A percentile compares a stretch with the other conserved stretches of the same genome.
Conservation (phyloP, 2,888 invertebrate genomes). For the Ochropleura plecta region DNA sequence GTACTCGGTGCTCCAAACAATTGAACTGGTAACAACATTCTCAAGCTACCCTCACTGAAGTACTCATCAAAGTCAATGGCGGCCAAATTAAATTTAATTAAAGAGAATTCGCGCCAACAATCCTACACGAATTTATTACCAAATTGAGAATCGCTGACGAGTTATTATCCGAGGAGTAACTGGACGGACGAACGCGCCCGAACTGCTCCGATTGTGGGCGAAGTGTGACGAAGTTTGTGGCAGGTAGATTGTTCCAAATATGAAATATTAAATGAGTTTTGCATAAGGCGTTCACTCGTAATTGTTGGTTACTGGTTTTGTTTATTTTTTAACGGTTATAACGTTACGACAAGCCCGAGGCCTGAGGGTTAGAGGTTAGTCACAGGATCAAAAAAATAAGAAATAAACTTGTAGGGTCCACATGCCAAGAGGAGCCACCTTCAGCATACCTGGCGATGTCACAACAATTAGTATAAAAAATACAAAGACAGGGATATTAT, state of each 20-base stretch:
- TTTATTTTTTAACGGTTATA: not conserved
- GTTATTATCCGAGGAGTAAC: conserved; percentile 60
- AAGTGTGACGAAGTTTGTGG: conserved; percentile 29
- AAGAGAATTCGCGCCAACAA: conserved; percentile 65
- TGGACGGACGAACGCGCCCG: conserved; percentile 11
- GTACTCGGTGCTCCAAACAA: conserved; percentile 11
- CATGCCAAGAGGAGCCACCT: too few relatives aligned
- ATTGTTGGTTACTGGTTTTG: conserved; percentile 36
- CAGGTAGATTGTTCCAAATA: conserved; percentile 38
- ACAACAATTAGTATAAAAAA: too few relatives aligned
- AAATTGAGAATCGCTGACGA: conserved; percentile 71
- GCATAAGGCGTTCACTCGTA: conserved; percentile 29
- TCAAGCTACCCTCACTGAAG: conserved; percentile 45
- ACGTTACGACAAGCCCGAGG: too few relatives aligned
- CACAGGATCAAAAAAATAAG: too few relatives aligned
- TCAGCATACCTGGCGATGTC: too few relatives aligned
- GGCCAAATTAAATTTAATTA: conserved; percentile 70
- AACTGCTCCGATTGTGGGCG: conserved; percentile 32
- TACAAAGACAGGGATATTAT: too few relatives aligned
- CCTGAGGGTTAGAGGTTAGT: too few relatives aligned
- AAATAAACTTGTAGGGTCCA: too few relatives aligned
- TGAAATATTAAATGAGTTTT: conserved; percentile 55
- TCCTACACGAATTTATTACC: conserved; percentile 68
- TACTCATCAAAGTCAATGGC: conserved; percentile 63
- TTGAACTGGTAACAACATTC: conserved; percentile 30